These are phyloP conservation scores for Trichonephila clavipes DNA, from an alignment of 1,140 invertebrate species.

Conservation along the genomic window DNA sequence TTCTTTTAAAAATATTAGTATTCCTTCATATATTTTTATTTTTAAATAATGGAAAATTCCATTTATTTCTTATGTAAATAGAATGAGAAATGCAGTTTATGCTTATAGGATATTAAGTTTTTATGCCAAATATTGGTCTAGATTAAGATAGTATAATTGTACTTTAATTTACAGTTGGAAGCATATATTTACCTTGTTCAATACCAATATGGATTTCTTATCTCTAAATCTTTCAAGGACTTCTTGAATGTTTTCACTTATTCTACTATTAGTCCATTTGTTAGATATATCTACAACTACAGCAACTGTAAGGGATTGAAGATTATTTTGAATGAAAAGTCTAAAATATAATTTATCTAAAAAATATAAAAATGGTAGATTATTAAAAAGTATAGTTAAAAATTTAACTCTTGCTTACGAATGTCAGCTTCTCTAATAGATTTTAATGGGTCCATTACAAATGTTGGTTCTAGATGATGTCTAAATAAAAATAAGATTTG, in stretches of 20 bases:
- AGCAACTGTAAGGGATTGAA: slow-evolving; percentile 83
- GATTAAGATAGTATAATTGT: no score
- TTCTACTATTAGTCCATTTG: slow-evolving; percentile 84
- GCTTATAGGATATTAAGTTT: no score
- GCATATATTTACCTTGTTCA: slow-evolving; percentile 89
- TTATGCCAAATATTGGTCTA: no score
- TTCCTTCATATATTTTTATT: no score
- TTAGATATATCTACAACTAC: slow-evolving; percentile 92
- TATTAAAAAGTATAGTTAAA: background rate
- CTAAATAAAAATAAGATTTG: slow-evolving; percentile 76
- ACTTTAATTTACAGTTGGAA: no score
- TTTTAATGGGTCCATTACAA: slow-evolving; percentile 85
- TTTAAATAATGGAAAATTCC: no score
- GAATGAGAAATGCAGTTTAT: no score
- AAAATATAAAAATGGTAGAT: background rate
- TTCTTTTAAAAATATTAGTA: no score
- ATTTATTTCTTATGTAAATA: no score
- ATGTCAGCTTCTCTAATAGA: slow-evolving; percentile 89
- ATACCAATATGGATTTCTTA: slow-evolving; percentile 88
- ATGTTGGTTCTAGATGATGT: slow-evolving; percentile 83
- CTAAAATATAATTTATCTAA: background rate
- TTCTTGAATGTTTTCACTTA: slow-evolving; percentile 87
- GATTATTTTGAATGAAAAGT: no score
- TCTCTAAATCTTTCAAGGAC: slow-evolving; percentile 85
- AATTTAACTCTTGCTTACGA: slow-evolving; percentile 71